Conservation (phyloP, 1,140 invertebrate species). For the Drosophila funebris region DNA sequence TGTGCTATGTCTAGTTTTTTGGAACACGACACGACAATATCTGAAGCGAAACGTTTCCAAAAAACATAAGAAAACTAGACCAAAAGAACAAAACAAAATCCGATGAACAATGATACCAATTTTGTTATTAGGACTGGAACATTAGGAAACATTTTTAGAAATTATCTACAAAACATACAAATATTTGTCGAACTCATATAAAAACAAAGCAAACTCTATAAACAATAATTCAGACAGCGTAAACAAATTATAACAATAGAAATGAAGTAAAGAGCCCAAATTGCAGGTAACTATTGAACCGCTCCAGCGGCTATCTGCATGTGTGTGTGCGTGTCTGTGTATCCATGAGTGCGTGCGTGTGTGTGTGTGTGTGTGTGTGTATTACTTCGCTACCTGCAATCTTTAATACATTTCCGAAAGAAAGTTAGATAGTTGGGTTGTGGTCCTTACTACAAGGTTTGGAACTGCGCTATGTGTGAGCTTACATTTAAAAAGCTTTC, state of each 20-base stretch:
- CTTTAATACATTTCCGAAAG: neutral
- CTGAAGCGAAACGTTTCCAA: constrained; percentile 23
- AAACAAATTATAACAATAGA: neutral
- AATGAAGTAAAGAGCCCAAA: neutral
- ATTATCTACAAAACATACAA: neutral
- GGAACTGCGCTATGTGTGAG: neutral
- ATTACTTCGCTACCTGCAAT: neutral
- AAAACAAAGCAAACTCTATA: neutral
- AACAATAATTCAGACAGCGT: neutral
- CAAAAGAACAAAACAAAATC: neutral
- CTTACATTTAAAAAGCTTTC: neutral
- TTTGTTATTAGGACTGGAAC: neutral
- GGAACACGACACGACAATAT: constrained; percentile 24
- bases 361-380: neutral
- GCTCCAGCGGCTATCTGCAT: neutral
- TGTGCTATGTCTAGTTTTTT: constrained; percentile 1
- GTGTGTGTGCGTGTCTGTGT: neutral
- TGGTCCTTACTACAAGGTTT: neutral
- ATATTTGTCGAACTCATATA: neutral
- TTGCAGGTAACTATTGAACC: neutral
- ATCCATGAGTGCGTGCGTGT: neutral
- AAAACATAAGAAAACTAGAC: neutral
- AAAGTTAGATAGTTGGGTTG: neutral
- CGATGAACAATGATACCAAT: neutral
- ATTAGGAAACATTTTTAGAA: neutral